These are phyloP conservation scores for Puffinus mauretanicus DNA, from an alignment of 2,113 vertebrate genomes.

Conservation along the genomic window DNA sequence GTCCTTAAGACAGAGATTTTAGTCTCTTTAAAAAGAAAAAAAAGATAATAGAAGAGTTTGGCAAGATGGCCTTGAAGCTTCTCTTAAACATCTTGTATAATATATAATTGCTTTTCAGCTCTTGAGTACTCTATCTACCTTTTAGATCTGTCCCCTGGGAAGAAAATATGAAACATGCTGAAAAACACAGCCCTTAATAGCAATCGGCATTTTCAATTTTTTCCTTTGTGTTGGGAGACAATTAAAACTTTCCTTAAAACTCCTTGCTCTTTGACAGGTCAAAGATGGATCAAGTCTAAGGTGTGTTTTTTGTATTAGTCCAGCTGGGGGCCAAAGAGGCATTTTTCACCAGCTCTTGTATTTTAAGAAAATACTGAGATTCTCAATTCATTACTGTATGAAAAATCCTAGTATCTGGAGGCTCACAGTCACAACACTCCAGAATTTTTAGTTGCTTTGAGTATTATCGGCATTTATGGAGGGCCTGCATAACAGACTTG, in stretches of 20 bases:
- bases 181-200: not conserved
- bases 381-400: not conserved
- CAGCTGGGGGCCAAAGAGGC: not conserved
- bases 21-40: not conserved
- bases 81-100: not conserved
- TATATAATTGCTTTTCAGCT: slow-evolving; percentile 29
- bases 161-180: not conserved
- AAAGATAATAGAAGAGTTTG: not conserved
- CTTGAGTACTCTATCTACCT: not conserved
- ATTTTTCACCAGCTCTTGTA: not conserved
- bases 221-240: not conserved
- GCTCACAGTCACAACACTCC: not conserved
- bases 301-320: not conserved
- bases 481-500: not conserved
- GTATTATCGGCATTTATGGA: not conserved
- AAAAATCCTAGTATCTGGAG: not conserved
- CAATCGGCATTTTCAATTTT: not conserved
- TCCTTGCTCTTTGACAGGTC: not conserved
- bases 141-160: not conserved
- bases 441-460: not conserved
- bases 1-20: not conserved
- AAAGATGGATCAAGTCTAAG: not conserved
- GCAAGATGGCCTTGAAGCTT: not conserved
- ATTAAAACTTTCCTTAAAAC: slow-evolving; percentile 26
- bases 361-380: not conserved